Evolutionary conservation across 2,797 vertebrate species (phyloP).

Genomic region (Channallabes apus): DNA sequence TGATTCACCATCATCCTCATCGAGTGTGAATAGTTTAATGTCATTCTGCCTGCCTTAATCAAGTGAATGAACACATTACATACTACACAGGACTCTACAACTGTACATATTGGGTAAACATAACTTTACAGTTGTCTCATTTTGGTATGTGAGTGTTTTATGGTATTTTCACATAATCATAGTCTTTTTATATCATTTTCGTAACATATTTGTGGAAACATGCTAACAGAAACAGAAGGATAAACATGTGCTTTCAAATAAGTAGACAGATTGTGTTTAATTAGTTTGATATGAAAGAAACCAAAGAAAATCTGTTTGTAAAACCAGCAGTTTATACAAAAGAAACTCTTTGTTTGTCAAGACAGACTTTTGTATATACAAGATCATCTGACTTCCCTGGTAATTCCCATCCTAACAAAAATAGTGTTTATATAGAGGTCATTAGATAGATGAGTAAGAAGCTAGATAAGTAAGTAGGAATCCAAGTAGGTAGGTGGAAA

Average conservation of each 20-base stretch:
- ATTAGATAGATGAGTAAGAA: not conserved
- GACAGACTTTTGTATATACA: not conserved
- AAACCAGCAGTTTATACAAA: not conserved
- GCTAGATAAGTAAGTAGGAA: not conserved
- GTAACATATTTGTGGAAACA: not conserved
- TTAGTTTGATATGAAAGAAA: not conserved
- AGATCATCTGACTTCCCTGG: no score
- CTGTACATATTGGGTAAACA: slow-evolving; percentile 2
- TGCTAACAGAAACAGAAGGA: not conserved
- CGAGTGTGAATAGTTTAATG: not conserved
- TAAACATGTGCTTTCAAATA: not conserved
- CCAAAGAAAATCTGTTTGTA: not conserved
- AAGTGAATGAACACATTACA: not conserved
- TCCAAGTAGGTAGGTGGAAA: not conserved
- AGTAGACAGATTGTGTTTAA: not conserved
- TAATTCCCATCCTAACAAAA: no score
- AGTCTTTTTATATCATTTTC: not conserved
- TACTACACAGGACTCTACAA: not conserved
- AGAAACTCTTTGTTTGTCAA: not conserved
- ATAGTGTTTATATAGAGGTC: not conserved
- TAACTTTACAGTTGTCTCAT: not conserved
- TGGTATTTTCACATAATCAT: not conserved
- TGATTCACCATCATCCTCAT: not conserved
- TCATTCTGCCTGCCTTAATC: not conserved
- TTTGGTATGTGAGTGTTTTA: not conserved